These are phyloP conservation scores for Ciconia boyciana DNA, from an alignment of 2,113 vertebrate species.

Conservation along the genomic window DNA sequence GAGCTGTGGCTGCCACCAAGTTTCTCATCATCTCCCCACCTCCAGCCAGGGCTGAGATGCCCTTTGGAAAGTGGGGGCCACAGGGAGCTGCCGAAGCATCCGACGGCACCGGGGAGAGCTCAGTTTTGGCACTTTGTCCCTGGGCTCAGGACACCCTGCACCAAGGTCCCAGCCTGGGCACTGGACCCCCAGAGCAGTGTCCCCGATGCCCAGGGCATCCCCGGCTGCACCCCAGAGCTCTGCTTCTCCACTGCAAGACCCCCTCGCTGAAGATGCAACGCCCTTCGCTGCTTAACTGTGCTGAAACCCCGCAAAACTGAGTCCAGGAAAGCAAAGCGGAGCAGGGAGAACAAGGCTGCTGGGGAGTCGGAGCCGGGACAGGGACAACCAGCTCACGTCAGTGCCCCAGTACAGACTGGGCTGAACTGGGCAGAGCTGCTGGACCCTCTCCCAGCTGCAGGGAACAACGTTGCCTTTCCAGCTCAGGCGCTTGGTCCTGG, in stretches of 20 bases:
- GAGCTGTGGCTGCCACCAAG: neutral
- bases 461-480: neutral
- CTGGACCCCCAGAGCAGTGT: neutral
- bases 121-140: neutral
- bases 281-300: rapidly evolving
- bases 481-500: neutral
- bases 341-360: neutral
- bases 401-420: neutral
- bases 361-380: rapidly evolving
- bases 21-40: neutral
- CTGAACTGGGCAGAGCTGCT: neutral
- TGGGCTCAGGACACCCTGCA: rapidly evolving
- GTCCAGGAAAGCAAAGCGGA: neutral
- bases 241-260: neutral
- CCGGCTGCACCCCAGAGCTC: neutral
- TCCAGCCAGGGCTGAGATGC: neutral
- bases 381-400: rapidly evolving
- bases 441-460: neutral
- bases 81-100: neutral
- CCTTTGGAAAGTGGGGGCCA: neutral
- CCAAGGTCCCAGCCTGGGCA: neutral
- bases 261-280: rapidly evolving
- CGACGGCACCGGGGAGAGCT: rapidly evolving
- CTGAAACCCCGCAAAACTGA: rapidly evolving
- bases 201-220: neutral